Conservation (phyloP, 1,140 invertebrate genomes). For the Theocolax elegans region DNA sequence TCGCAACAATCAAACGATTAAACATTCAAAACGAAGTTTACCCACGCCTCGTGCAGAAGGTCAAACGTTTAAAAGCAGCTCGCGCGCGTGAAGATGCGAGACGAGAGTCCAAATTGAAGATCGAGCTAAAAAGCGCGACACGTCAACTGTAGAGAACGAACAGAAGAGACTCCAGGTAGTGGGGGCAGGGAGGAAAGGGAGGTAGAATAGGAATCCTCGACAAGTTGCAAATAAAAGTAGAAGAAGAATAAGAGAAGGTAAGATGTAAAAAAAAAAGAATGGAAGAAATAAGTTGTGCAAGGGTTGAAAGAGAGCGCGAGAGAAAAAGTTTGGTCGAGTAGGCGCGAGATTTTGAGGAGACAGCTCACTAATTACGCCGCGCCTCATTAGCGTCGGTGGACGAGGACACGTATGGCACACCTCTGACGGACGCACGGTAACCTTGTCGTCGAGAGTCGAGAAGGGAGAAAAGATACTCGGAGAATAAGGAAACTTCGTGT, state of each 20-base stretch:
- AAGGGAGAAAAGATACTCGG: neutral
- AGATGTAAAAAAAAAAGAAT: conserved; percentile 11
- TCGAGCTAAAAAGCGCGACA: too few species aligned
- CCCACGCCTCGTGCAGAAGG: too few species aligned
- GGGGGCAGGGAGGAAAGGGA: too few species aligned
- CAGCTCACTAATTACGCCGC: conserved; percentile 67
- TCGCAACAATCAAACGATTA: too few species aligned
- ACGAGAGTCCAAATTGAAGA: too few species aligned
- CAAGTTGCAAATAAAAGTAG: neutral
- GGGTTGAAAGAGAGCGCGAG: conserved; percentile 45
- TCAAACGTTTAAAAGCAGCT: too few species aligned
- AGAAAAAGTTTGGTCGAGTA: conserved; percentile 49
- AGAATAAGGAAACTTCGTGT: conserved; percentile 13
- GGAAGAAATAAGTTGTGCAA: conserved; percentile 17
- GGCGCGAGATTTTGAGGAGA: conserved; percentile 52
- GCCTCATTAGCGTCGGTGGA: conserved; percentile 66
- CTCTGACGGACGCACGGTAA: neutral
- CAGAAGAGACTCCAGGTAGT: too few species aligned
- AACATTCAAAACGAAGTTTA: too few species aligned
- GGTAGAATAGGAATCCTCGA: too few species aligned
- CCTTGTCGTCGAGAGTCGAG: neutral
- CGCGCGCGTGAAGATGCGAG: too few species aligned
- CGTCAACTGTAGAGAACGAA: too few species aligned
- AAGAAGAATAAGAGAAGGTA: conserved; percentile 3
- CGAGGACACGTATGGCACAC: conserved; percentile 53